These are phyloP conservation scores for Urocitellus parryii DNA, from an alignment of 2,113 vertebrate species.

Conservation along the genomic window DNA sequence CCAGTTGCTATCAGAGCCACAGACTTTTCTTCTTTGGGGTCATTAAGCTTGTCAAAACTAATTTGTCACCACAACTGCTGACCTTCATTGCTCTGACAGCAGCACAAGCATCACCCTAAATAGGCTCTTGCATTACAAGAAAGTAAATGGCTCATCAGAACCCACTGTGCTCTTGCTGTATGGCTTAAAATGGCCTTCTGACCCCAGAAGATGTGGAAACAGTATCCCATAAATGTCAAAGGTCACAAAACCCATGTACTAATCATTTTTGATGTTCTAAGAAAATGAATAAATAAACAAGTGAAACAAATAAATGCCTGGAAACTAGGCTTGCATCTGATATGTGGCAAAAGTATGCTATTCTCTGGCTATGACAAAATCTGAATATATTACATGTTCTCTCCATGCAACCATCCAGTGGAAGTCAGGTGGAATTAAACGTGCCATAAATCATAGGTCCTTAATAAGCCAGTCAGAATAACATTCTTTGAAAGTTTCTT, in stretches of 20 bases:
- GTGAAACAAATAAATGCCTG: slow-evolving; percentile 51
- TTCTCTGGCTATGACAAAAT: slow-evolving; percentile 71
- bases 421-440: slow-evolving; percentile 80
- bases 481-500: slow-evolving; percentile 80
- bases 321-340: slow-evolving; percentile 48
- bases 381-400: slow-evolving; percentile 55
- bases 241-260: slow-evolving; percentile 65
- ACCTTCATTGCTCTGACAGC: slow-evolving; percentile 88
- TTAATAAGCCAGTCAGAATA: slow-evolving; percentile 79
- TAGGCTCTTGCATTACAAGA: slow-evolving; percentile 83
- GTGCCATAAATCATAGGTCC: slow-evolving; percentile 75
- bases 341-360: slow-evolving; percentile 62
- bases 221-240: slow-evolving; percentile 67
- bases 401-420: slow-evolving; percentile 51
- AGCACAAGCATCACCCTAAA: slow-evolving; percentile 86
- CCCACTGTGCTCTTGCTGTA: slow-evolving; percentile 64
- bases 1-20: slow-evolving; percentile 86
- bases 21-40: slow-evolving; percentile 86
- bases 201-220: slow-evolving; percentile 74
- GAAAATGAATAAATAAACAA: slow-evolving; percentile 66
- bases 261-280: slow-evolving; percentile 59
- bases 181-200: slow-evolving; percentile 71
- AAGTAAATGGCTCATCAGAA: slow-evolving; percentile 84
- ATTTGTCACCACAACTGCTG: slow-evolving; percentile 88
- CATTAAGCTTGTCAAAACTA: slow-evolving; percentile 91